phyloP scores from a whole-genome alignment of 2,797 vertebrate genomes.

The Lerista edwardsae region DNA sequence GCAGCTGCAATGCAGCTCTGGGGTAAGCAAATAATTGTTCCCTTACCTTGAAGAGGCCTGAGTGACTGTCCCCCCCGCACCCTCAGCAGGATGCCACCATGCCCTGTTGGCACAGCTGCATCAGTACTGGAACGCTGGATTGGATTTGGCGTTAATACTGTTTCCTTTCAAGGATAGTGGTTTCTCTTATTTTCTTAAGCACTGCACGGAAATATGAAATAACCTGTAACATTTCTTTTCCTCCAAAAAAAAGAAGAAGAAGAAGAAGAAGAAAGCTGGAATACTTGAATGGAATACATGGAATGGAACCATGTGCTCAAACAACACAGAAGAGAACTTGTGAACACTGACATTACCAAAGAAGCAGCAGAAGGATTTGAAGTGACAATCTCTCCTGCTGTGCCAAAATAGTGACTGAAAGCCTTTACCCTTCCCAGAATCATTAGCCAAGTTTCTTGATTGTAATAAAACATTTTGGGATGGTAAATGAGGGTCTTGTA shows the following conservation, averaged over 20 bases:
- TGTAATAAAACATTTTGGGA: not conserved
- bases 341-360: no score
- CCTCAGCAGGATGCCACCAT: not conserved
- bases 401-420: not conserved
- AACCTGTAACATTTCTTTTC: not conserved
- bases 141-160: no score
- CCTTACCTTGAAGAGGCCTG: no score
- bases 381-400: not conserved
- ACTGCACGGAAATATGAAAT: not conserved
- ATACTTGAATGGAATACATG: not conserved
- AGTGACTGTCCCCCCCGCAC: no score
- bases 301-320: not conserved
- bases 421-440: not conserved
- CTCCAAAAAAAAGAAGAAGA: no score
- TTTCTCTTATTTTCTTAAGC: not conserved
- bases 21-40: no score
- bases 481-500: not conserved
- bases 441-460: not conserved
- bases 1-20: no score
- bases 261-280: not conserved
- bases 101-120: no score
- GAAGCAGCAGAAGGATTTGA: not conserved
- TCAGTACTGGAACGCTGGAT: no score
- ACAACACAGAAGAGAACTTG: not conserved
- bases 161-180: not conserved